Base-by-base conservation (phyloP, 2,888 invertebrate genomes). In the Anthophora plumipes region DNA sequence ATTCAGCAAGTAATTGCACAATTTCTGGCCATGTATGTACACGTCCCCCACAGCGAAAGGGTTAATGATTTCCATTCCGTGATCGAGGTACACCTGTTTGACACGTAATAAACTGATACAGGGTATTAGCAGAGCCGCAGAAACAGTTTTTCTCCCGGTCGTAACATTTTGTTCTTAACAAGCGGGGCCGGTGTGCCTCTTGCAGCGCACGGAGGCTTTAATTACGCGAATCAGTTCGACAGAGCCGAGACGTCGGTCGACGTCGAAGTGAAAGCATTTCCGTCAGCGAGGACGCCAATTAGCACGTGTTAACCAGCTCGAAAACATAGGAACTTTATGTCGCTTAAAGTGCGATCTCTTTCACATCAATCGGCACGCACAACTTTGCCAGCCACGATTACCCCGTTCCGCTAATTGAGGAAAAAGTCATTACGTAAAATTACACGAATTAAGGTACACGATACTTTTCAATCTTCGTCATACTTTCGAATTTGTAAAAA, bases 251-350 rank as follows among this genome's bases (percentile, higher is more conserved):
- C 50, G 43, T 69, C 59, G 14, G 59, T 25, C 14, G 52, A 50
- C 69, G 69, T 48, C 59, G 25, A 48, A 57, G 69, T 63, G 57
- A 69, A 69, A 77, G 78, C 77, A 54, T 59, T 70, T 70, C 59
- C 64, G 77, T 60, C 59, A 77, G 22, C 64, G 41, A 12, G 20
- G 31, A 64, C 64, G 50, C 69, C 77, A 77, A 79, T 69, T 79
- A 60, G 77, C 69, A 66, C 69, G 63, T 37, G 77, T 79, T 79
- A 77, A 79, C 25, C 77, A 70, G 54, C 64, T 63, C 31, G 59
- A 60, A 46, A 77, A 69, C 50, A 55, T 37, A 55, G 50, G 43
- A 61, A 76, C 68, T 57, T 78, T 43, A 25, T 50, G 61, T 37
- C 78, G 50, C 12, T 64, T 75, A 61, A 71, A 43, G 63, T 39